These are phyloP conservation scores for Drosophila peninsularis DNA, from an alignment of 2,888 invertebrate species.

Conservation along the genomic window DNA sequence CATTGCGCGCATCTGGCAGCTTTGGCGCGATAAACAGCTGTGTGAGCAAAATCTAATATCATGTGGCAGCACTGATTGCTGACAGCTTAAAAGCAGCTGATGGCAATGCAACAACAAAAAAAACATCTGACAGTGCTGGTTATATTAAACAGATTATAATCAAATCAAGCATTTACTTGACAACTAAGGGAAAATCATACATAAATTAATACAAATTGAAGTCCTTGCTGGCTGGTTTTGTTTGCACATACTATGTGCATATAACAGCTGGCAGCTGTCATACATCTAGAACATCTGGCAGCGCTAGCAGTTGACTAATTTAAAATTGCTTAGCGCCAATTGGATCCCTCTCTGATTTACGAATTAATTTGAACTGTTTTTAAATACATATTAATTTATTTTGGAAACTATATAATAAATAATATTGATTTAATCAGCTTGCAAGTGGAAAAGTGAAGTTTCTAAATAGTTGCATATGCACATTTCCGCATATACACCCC, in stretches of 20 bases:
- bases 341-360: background rate
- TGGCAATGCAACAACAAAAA: background rate
- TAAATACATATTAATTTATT: conserved; percentile 38
- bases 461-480: conserved; percentile 25
- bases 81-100: background rate
- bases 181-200: background rate
- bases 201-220: background rate
- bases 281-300: background rate
- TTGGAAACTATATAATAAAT: conserved; percentile 74
- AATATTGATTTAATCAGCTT: conserved; percentile 60
- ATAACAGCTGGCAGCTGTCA: background rate
- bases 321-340: background rate
- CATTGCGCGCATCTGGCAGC: conserved; percentile 22
- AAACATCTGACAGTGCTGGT: background rate
- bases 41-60: too few relatives aligned
- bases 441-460: conserved; percentile 49
- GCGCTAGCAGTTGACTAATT: background rate
- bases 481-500: conserved; percentile 6
- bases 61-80: background rate
- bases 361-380: background rate
- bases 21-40: background rate
- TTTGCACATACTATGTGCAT: too few relatives aligned
- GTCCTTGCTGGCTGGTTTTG: too few relatives aligned
- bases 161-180: background rate
- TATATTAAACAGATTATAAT: too few relatives aligned